Evolutionary conservation across 2,797 vertebrate genomes (phyloP).

Genomic region (Pangasius sanitwongsei): DNA sequence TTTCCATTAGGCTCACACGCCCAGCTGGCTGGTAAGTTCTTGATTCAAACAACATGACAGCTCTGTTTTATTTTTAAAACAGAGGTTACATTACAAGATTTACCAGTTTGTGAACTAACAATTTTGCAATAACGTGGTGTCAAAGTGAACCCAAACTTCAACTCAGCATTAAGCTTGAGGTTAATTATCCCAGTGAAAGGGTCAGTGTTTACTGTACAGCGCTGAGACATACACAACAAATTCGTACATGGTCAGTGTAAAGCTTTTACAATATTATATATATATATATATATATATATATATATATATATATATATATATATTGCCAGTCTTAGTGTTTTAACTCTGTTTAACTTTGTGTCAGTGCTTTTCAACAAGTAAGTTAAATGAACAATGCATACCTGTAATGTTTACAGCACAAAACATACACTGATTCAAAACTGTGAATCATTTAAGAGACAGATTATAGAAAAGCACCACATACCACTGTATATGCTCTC

Average conservation of each 20-base stretch:
- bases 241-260: neutral
- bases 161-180: neutral
- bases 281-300: too few relatives aligned
- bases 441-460: too few relatives aligned
- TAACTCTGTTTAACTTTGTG: neutral
- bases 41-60: neutral
- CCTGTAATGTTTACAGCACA: neutral
- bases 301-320: too few relatives aligned
- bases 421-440: neutral
- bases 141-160: neutral
- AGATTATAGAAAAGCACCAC: too few relatives aligned
- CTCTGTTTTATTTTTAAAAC: neutral
- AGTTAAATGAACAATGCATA: neutral
- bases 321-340: too few relatives aligned
- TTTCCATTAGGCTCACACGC: constrained; percentile 42
- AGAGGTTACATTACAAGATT: neutral
- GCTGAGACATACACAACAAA: neutral
- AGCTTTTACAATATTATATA: too few relatives aligned
- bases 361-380: neutral
- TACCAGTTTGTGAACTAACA: too few relatives aligned
- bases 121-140: neutral
- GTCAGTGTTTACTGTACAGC: neutral
- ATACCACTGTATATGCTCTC: too few relatives aligned
- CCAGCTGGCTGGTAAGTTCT: constrained; percentile 51
- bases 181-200: neutral